Evolutionary conservation across 2,888 invertebrate species (phyloP).

Genomic region (Galerucella nymphaeae): DNA sequence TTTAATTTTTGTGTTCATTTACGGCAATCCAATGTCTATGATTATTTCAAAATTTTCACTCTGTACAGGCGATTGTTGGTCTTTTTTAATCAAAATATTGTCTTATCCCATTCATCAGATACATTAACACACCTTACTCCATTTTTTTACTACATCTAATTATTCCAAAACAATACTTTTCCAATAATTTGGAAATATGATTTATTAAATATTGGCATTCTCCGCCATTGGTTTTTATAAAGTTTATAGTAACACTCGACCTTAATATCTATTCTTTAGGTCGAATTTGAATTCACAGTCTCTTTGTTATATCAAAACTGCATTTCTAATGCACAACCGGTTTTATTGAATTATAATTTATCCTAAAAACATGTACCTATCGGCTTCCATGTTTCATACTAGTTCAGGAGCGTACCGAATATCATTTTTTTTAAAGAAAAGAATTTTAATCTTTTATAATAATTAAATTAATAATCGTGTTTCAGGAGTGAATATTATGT

Average conservation of each 20-base stretch:
- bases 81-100: no score
- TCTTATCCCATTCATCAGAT: no score
- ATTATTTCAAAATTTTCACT: no score
- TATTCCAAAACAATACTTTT: no score
- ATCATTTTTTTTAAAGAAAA: neutral
- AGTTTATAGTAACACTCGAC: conserved; percentile 53
- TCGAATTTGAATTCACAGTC: conserved; percentile 59
- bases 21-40: no score
- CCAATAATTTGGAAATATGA: neutral
- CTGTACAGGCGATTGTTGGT: no score
- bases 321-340: conserved; percentile 64
- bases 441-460: no score
- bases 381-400: conserved; percentile 46
- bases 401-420: neutral
- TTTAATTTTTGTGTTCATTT: no score
- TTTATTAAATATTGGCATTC: neutral
- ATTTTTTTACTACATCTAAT: no score
- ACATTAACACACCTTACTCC: no score
- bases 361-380: conserved; percentile 61
- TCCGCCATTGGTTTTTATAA: conserved; percentile 23
- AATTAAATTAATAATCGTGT: no score
- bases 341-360: conserved; percentile 64
- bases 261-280: conserved; percentile 62
- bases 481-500: no score
- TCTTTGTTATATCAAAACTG: conserved; percentile 62